These are phyloP conservation scores for Hypomesus transpacificus DNA, from an alignment of 2,113 vertebrate genomes.

Conservation along the genomic window DNA sequence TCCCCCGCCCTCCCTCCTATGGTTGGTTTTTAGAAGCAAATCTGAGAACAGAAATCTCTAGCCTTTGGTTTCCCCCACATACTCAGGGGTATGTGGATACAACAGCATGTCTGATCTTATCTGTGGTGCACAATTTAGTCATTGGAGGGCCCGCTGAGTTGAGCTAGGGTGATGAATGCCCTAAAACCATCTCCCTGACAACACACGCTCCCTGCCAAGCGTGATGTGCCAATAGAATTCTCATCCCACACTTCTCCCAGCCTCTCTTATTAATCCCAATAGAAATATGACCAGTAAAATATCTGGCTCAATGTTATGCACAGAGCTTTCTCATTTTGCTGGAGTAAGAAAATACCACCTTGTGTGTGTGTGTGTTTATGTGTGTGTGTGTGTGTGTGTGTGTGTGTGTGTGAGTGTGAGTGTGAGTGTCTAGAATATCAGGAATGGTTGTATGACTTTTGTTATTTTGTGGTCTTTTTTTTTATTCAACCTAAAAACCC, in stretches of 20 bases:
- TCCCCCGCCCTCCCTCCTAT: too few species aligned
- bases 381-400: neutral
- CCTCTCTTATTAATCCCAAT: constrained; percentile 10
- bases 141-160: neutral
- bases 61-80: too few species aligned
- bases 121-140: neutral
- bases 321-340: constrained; percentile 14
- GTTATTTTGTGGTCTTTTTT: too few species aligned
- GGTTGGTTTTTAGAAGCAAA: too few species aligned
- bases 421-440: neutral
- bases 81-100: neutral
- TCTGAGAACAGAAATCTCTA: too few species aligned
- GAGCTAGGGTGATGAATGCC: constrained; percentile 32
- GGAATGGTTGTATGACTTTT: neutral
- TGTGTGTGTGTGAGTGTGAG: neutral
- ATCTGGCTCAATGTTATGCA: constrained; percentile 42
- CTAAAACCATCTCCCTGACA: constrained; percentile 29
- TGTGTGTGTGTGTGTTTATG: neutral
- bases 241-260: constrained; percentile 15
- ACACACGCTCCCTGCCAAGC: constrained; percentile 19
- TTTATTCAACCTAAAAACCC: too few species aligned
- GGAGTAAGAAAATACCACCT: constrained; percentile 33
- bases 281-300: constrained; percentile 37
- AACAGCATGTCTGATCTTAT: neutral
- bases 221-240: constrained; percentile 30